Evolutionary conservation across 2,797 vertebrate species (phyloP).

Genomic region (Cottoperca gobio): DNA sequence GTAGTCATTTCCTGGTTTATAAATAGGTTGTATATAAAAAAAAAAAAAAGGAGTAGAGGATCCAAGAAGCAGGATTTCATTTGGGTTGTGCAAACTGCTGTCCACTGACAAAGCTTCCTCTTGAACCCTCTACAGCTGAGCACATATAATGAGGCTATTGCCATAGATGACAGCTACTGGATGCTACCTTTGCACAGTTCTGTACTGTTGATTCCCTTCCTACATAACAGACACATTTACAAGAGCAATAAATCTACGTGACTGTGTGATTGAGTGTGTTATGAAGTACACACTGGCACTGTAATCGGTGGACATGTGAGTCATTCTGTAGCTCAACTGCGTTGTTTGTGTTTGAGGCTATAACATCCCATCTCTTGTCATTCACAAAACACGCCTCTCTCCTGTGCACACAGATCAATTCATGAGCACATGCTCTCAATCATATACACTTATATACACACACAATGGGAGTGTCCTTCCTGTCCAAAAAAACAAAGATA

Average conservation of each 20-base stretch:
- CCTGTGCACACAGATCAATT: slow-evolving; percentile 1
- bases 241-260: slow-evolving; percentile 11
- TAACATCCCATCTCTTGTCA: slow-evolving; percentile 12
- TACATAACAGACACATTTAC: slow-evolving; percentile 18
- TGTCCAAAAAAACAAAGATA: slow-evolving; percentile 21
- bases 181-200: background rate
- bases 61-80: background rate
- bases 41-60: background rate
- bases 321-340: slow-evolving; percentile 17
- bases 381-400: slow-evolving; percentile 20
- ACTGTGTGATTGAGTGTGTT: slow-evolving; percentile 3
- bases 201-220: background rate
- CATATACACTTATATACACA: background rate
- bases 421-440: background rate
- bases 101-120: background rate
- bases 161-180: slow-evolving; percentile 2
- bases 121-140: slow-evolving; percentile 63
- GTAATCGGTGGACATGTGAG: slow-evolving; percentile 9
- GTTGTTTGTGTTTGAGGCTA: slow-evolving; percentile 23
- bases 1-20: slow-evolving; percentile 52
- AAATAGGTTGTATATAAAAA: slow-evolving; percentile 31
- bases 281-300: slow-evolving; percentile 8
- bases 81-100: slow-evolving; percentile 3
- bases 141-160: slow-evolving; percentile 54
- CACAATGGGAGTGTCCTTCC: background rate